phyloP scores from a whole-genome alignment of 2,113 vertebrate species.

The Alligator sinensis region DNA sequence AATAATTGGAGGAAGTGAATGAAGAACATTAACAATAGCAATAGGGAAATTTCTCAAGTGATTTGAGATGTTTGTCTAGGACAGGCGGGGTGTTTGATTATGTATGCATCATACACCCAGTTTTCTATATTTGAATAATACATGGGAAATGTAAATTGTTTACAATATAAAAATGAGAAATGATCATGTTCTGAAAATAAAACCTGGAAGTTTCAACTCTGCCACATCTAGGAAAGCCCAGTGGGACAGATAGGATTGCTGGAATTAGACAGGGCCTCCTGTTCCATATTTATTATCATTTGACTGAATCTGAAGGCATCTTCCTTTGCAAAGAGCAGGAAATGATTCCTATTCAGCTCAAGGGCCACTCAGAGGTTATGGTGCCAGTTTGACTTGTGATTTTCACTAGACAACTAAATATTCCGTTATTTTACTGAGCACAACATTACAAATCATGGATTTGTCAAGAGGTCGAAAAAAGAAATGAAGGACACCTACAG shows the following conservation, averaged over 20 bases:
- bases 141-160: constrained; percentile 62
- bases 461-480: not conserved
- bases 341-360: constrained; percentile 32
- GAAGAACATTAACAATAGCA: constrained; percentile 54
- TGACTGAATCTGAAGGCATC: constrained; percentile 61
- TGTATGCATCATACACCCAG: constrained; percentile 57
- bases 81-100: constrained; percentile 61
- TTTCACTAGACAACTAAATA: not conserved
- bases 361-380: constrained; percentile 22
- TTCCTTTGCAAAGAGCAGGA: constrained; percentile 54
- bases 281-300: constrained; percentile 62
- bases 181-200: constrained; percentile 69
- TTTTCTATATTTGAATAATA: constrained; percentile 71
- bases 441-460: not conserved
- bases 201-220: constrained; percentile 55
- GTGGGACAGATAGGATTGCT: constrained; percentile 55
- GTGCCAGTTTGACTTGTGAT: constrained; percentile 36
- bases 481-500: not conserved
- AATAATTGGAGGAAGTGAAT: constrained; percentile 73
- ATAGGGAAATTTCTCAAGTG: constrained; percentile 19
- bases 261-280: constrained; percentile 17
- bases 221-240: constrained; percentile 33
- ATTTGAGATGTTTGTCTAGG: constrained; percentile 31
- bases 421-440: not conserved
- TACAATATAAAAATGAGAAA: constrained; percentile 70